Percentiles rank a stretch among this genome's conserved stretches.
phyloP scores from a whole-genome alignment of 2,113 vertebrate species.

The Laticauda colubrina region DNA sequence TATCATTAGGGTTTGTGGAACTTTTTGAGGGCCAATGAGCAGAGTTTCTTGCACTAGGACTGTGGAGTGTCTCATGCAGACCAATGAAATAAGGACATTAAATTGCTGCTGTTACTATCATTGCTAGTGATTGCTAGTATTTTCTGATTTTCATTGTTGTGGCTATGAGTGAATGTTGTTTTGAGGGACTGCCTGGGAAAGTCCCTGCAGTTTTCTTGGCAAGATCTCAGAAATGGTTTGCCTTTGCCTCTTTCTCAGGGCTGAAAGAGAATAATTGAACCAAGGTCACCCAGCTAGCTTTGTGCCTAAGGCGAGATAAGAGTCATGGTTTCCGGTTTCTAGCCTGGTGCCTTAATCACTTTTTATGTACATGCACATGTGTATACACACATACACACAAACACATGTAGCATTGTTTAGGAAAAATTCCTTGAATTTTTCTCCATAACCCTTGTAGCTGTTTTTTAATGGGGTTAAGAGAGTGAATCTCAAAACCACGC shows the following conservation, averaged over 20 bases:
- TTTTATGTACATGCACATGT: background rate
- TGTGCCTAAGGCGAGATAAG: background rate
- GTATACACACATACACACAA: background rate
- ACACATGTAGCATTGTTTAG: background rate
- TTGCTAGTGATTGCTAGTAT: background rate
- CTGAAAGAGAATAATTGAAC: background rate
- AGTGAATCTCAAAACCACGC: background rate
- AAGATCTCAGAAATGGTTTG: background rate
- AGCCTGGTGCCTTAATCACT: background rate
- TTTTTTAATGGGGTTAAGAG: background rate
- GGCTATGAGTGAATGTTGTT: background rate
- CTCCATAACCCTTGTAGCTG: background rate
- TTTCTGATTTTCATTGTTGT: slow-evolving; percentile 31
- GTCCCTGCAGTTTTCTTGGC: background rate
- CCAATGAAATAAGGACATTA: slow-evolving; percentile 8
- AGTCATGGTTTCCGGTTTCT: background rate
- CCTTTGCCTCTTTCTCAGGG: background rate
- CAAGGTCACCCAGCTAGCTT: background rate
- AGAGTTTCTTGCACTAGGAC: slow-evolving; percentile 6
- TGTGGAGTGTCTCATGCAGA: background rate
- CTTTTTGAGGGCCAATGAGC: slow-evolving; percentile 12
- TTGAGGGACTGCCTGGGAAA: background rate
- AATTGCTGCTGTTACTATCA: background rate
- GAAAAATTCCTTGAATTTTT: background rate
- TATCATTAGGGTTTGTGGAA: slow-evolving; percentile 35